Evolutionary conservation across 2,888 invertebrate genomes (phyloP), one percentile per base, ranked within the genome.

Genomic region (Tineola bisselliella): DNA sequence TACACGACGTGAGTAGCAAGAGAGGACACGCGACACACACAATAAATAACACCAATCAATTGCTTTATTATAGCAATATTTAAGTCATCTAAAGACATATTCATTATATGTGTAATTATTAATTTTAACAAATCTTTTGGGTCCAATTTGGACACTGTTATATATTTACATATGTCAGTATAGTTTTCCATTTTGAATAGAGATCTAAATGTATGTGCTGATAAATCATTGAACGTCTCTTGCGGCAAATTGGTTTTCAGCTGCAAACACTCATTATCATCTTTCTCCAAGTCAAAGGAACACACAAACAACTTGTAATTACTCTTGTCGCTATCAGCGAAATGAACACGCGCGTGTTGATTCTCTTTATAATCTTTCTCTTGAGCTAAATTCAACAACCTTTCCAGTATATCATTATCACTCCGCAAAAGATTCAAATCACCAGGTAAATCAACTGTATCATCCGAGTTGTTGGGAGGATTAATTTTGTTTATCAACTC

Each of bases 81-180:
- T 69, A 88, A 69, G 69, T 83, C 68, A 71, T 86, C 70, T 69
- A 92, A 79, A 0, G 89, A 81, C 73, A 90, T 89, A 66, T 91
- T 90, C 66, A 93, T 88, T 90, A 94, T 91, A 70, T 91, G 93
- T 67, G 88, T 81, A 60, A 95, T 87, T n/a, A 92, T 77, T 62
- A 94, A 81, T 66, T 90, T 90, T 65, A 95, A 88, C 30, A 96
- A 82, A 70, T 92, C 91, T 67, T 89, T 89, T 44, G 92, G 88
- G 61, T 83, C 76, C 19, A 84, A 70, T 52, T 72, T 72, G 66
- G 83, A 79, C 54, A 69, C 68, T 65, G 68, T 76, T 0, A 84
- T 65, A 61, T 74, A 75, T 54, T 66, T 62, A n/a, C 73, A 71
- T 30, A 86, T 66, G 62, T 65, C 64, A 11, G 68, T 65, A 4